Base-by-base conservation (phyloP, 2,113 vertebrate species). In the Microtus pennsylvanicus region DNA sequence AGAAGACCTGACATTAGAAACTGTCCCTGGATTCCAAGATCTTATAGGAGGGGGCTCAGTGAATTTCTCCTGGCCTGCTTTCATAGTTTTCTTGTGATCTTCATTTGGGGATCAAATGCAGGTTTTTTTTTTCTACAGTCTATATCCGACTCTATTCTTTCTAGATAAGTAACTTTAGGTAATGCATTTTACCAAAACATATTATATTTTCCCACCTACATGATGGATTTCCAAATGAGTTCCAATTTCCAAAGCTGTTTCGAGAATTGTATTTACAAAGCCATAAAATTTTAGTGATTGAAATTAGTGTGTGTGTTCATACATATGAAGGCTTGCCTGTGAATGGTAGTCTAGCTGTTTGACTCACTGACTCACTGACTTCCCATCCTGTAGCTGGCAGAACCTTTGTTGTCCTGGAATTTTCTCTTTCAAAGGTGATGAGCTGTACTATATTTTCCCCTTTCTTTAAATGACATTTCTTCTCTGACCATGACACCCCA, bases 401-500 rank as follows among this genome's bases (percentile, higher is more conserved):
- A 75, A 58, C 7, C 45, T 83, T 45, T 89, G 6, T 86, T 67
- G 14, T n/a, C 21, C 9, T 16, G 26, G 14, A 61, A 38, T 93
- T 93, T 97, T 81, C n/a, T 83, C 80, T 80, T 81, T 86, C n/a
- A 93, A 42, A 76, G 38, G 55, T 12, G 5, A 77, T 58, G 5
- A 28, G 11, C 30, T 63, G 47, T 76, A 42, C 28, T 80, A 4
- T 69, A 7, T 85, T 88, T 88, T 28, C 11, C 19, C 2, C 26
- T 55, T 69, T 88, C n/a, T 93, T 86, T 80, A 65, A 85, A 55
- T 16, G 17, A 1, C 35, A 4, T 88, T 92, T 86, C 50, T 76
- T 11, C 33, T 82, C 70, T 78, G 80, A 77, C 65, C 14, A 35
- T 16, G 42, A 58, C 42, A 74, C 33, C 35, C n/a, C 70, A 55